Evolutionary conservation across 2,888 invertebrate genomes (phyloP), one percentile per base, ranked within the genome.

Genomic region (Brenthis ino): DNA sequence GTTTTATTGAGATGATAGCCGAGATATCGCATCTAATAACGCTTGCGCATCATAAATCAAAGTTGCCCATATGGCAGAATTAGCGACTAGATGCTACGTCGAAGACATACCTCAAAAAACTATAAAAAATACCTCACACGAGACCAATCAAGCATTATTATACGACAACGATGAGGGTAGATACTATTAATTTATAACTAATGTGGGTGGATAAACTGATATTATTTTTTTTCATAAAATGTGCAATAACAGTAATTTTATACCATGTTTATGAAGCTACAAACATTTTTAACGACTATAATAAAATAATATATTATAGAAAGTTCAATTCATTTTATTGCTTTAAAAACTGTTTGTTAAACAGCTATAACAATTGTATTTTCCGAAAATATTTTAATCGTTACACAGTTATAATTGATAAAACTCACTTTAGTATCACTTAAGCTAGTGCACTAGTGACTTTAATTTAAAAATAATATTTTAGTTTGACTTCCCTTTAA

Each of bases 111-210:
- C 84, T 80, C 85, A 88, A 89, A 90, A 88, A 83, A 83, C 50
- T 82, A 85, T 73, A 91, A 91, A 88, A 92, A 91, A 92, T 92
- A 91, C 93, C 92, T 87, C 93, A 92, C 92, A 92, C 90, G 88
- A 86, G 77, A 80, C 84, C 85, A 90, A 90, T 87, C 86, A 85
- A 86, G 83, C 82, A 86, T 90, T 88, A 91, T 91, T 90, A 90
- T 87, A 89, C 83, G 89, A 89, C 82, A 82, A 75, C 77, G 84
- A 92, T 91, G 86, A 86, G 92, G 92, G 91, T 83, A 86, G 85
- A 87, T 87, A 88, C 89, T 92, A 92, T 92, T 93, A 93, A 92
- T 93, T 93, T 93, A 91, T 91, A 88, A 85, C 89, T 91, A 85
- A 92, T 92, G 93, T 92, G 93, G 93, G 92, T 90, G 93, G 92